Evolutionary conservation across 2,888 invertebrate genomes (phyloP).

Genomic region (Luperina nickerlii): DNA sequence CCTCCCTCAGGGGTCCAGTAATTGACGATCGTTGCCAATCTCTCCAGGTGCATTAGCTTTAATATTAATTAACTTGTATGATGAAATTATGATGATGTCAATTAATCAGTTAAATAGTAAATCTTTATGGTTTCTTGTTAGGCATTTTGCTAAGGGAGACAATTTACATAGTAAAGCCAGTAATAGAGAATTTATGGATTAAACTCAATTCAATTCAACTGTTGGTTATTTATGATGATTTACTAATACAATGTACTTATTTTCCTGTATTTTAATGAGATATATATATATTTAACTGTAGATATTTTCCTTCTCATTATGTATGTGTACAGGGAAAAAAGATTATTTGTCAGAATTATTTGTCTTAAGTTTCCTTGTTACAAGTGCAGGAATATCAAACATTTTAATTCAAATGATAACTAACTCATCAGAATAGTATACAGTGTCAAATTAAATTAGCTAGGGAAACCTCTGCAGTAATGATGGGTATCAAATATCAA

Average conservation of each 20-base stretch:
- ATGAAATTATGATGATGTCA: not conserved
- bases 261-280: constrained; percentile 18
- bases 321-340: constrained; percentile 20
- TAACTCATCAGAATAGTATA: not conserved
- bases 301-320: constrained; percentile 27
- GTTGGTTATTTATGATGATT: not conserved
- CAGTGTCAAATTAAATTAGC: not conserved
- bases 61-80: not conserved
- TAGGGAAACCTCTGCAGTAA: not conserved
- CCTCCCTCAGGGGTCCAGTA: not conserved
- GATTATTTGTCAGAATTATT: constrained; percentile 7
- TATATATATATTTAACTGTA: not conserved
- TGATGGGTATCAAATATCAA: not conserved
- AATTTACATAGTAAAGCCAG: not conserved
- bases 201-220: too few species aligned
- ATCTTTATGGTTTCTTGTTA: not conserved
- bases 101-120: not conserved
- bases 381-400: not conserved
- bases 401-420: constrained; percentile 12
- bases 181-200: not conserved
- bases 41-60: not conserved
- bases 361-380: constrained; percentile 20
- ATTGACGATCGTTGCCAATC: not conserved
- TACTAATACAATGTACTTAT: not conserved
- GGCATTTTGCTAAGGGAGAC: not conserved